Conservation (phyloP, 2,888 invertebrate species). For the Parnassius glacialis region DNA sequence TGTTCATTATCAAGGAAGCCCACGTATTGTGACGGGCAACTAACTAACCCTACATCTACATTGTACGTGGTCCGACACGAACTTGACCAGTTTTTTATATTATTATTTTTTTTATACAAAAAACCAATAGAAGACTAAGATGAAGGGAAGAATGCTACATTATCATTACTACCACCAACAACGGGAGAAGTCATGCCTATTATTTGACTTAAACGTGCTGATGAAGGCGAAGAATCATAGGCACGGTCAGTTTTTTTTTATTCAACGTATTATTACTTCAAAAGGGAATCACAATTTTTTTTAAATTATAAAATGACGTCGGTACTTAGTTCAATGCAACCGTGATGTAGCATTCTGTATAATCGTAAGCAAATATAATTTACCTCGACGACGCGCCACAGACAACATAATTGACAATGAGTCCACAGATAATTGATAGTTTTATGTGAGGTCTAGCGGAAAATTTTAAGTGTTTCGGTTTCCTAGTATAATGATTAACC, state of each 20-base stretch:
- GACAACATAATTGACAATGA: conserved; percentile 25
- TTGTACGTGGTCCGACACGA: no score
- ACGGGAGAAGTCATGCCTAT: no score
- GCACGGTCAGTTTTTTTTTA: not conserved
- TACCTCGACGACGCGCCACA: conserved; percentile 7
- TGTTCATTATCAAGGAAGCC: no score
- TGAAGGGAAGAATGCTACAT: no score
- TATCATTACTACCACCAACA: no score
- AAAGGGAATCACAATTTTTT: conserved; percentile 4
- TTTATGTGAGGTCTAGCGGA: not conserved
- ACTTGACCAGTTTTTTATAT: no score
- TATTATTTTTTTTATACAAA: no score
- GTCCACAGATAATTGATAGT: conserved; percentile 11
- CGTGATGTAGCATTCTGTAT: conserved; percentile 7
- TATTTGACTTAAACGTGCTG: no score
- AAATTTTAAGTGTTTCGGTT: conserved; percentile 8
- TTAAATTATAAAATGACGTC: conserved; percentile 9
- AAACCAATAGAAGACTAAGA: no score
- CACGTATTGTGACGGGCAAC: no score
- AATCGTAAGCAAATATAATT: conserved; percentile 16
- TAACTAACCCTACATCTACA: no score
- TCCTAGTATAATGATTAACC: conserved; percentile 21
- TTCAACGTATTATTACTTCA: conserved; percentile 4
- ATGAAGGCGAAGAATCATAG: no score
- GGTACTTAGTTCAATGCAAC: conserved; percentile 15